Percentiles rank a stretch among this genome's conserved stretches.
Evolutionary conservation across 1,140 invertebrate species (phyloP).

Genomic region (Aricia agestis): DNA sequence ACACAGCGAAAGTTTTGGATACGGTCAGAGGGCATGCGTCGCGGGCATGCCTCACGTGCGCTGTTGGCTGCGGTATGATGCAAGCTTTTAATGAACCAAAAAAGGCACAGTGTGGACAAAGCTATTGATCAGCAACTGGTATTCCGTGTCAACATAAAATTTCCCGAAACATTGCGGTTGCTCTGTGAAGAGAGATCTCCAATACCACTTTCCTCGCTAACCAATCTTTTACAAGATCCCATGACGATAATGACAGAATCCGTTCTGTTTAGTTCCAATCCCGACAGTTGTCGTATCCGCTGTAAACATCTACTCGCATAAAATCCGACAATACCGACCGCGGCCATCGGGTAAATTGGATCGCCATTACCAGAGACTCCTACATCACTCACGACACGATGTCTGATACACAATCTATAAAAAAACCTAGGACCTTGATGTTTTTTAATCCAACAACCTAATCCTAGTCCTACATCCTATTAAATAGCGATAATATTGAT

Average conservation of each 20-base stretch:
- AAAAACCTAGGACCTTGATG: no score
- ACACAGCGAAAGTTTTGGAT: no score
- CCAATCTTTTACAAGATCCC: not conserved
- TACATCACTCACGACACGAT: slow-evolving; percentile 21
- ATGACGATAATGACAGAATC: not conserved
- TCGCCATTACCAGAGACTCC: slow-evolving; percentile 19
- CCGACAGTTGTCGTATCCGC: not conserved
- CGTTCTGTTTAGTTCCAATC: not conserved
- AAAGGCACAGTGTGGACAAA: no score
- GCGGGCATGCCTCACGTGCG: no score
- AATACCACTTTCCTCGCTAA: not conserved
- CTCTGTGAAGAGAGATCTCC: not conserved
- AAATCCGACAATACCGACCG: slow-evolving; percentile 33
- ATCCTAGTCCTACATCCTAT: no score
- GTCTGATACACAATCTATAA: not conserved
- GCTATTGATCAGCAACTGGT: no score
- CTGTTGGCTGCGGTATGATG: no score
- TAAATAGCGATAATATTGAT: no score
- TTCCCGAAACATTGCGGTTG: not conserved
- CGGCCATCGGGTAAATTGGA: slow-evolving; percentile 33
- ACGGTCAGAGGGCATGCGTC: no score
- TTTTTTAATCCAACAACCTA: no score
- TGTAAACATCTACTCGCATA: slow-evolving; percentile 22
- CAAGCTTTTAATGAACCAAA: no score
- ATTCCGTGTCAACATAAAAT: no score